A percentile compares a stretch with the other conserved stretches of the same genome.
Evolutionary conservation across 2,888 invertebrate species (phyloP).

Genomic region (Sympetrum striolatum): DNA sequence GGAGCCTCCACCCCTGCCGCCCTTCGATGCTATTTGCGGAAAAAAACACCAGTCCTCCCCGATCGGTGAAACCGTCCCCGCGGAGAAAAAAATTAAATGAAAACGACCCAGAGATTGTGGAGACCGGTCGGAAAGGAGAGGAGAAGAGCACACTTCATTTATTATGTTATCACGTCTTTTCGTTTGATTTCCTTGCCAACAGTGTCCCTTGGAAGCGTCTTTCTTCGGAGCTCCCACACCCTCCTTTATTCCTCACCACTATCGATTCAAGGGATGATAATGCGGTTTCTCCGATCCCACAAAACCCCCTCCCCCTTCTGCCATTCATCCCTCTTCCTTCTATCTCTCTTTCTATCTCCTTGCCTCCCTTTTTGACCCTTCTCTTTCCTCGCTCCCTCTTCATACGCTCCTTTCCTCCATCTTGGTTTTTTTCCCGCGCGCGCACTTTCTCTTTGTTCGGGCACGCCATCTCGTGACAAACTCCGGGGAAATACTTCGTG

Average conservation of each 20-base stretch:
- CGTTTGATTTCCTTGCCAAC: slow-evolving; percentile 62
- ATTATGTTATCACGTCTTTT: slow-evolving; percentile 62
- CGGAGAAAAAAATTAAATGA: slow-evolving; percentile 30
- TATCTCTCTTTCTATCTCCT: not conserved
- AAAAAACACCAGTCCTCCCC: not conserved
- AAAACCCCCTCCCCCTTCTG: not conserved
- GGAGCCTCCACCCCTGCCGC: not conserved
- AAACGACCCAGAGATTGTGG: slow-evolving; percentile 5
- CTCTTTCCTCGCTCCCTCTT: not conserved
- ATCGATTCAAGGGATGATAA: slow-evolving; percentile 38
- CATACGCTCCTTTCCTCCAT: not conserved
- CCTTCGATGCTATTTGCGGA: not conserved
- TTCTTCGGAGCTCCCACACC: slow-evolving; percentile 26
- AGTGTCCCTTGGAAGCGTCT: slow-evolving; percentile 53
- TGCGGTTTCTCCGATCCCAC: slow-evolving; percentile 35
- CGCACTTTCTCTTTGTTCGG: not conserved
- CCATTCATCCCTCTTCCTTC: slow-evolving; percentile 6
- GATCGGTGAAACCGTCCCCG: not conserved
- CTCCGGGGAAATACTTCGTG: not conserved
- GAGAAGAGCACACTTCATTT: slow-evolving; percentile 58
- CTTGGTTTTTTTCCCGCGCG: not conserved
- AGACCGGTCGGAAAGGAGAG: slow-evolving; percentile 27
- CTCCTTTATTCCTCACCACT: slow-evolving; percentile 38
- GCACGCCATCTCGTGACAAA: not conserved
- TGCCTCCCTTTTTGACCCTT: not conserved